Base-by-base conservation (phyloP, 2,797 vertebrate species). In the Pygocentrus nattereri region DNA sequence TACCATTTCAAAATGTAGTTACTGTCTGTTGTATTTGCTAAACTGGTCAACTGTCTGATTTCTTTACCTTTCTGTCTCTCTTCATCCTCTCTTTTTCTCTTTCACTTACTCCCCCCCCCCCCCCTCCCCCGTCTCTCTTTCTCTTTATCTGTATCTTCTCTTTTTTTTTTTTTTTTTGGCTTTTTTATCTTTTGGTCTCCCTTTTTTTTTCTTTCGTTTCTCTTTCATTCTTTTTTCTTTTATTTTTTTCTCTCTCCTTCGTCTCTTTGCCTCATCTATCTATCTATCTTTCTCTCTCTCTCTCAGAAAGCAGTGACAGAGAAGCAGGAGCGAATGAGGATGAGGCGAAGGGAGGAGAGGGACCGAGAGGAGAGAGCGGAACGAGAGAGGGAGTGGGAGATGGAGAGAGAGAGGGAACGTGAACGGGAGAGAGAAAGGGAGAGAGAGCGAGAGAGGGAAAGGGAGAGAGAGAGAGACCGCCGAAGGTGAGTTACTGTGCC, bases 281-380 rank as follows among this genome's bases (percentile, higher is more conserved):
- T 13, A 0, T 59, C 1, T 27, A 41, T 47, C 23, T 50, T 1
- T 71, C 15, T 49, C 23, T 72, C 49, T 52, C 34, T 18, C 23
- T 75, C 16, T 4, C 87, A 99, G 98, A 99, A 97, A 95, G 95
- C 96, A 38, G 98, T 98, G 76, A 89, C 96, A 84, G 97, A 98
- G 86, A 99, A 99, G 90, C 97, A 99, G 87, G 97, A 99, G 90
- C 94, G 96, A 86, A 96, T 99, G 89, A 95, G 98, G 27, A 90
- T 93, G 85, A 97, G 94, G 88, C 94, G 97, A 90, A 92, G 96
- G 85, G 97, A 99, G 90, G 97, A 98, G 80, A 92, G 95, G 0
- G 95, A 95, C 82, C 85, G 49, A 74, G 94, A 95, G 50, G 94
- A 95, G 25, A 83, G 79, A 76, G 72, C 41, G 0, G 85, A 84